Evolutionary conservation across 2,888 invertebrate genomes (phyloP).

Genomic region (Agapetus fuscipes): DNA sequence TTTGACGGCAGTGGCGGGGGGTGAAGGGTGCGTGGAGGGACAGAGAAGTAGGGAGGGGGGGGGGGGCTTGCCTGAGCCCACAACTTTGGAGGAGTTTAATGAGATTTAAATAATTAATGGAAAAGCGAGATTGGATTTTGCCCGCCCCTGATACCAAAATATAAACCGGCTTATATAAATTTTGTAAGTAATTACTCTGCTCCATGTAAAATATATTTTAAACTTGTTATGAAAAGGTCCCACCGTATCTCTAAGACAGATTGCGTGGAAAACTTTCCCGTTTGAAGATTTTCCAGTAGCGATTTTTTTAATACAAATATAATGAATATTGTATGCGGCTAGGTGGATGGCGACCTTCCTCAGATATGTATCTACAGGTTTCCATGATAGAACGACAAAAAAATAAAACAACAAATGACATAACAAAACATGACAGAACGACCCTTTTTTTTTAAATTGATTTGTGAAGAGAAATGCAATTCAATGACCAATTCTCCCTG

Average conservation of each 20-base stretch:
- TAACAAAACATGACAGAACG: too few relatives aligned
- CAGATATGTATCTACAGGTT: too few relatives aligned
- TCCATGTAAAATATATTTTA: slow-evolving; percentile 22
- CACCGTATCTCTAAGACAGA: slow-evolving; percentile 16
- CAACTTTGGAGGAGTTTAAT: slow-evolving; percentile 44
- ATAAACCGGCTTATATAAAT: slow-evolving; percentile 22
- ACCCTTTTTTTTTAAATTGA: too few relatives aligned
- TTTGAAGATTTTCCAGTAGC: slow-evolving; percentile 20
- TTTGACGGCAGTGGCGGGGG: slow-evolving; percentile 21
- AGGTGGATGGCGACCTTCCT: too few relatives aligned
- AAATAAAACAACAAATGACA: too few relatives aligned
- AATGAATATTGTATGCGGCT: too few relatives aligned
- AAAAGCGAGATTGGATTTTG: slow-evolving; percentile 46
- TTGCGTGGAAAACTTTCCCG: slow-evolving; percentile 22
- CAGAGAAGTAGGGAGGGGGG: too few relatives aligned
- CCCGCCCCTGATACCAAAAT: slow-evolving; percentile 23
- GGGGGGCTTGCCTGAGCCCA: too few relatives aligned
- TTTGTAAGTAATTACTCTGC: slow-evolving; percentile 22
- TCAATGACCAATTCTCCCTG: too few relatives aligned
- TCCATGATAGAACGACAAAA: too few relatives aligned
- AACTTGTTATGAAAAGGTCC: slow-evolving; percentile 21
- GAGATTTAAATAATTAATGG: slow-evolving; percentile 51
- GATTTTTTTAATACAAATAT: slow-evolving; percentile 17
- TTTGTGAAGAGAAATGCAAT: too few relatives aligned
- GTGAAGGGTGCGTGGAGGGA: too few relatives aligned